A percentile compares a stretch with the other conserved stretches of the same genome.
Conservation (phyloP, 2,797 vertebrate species). For the Myotis findleyi region DNA sequence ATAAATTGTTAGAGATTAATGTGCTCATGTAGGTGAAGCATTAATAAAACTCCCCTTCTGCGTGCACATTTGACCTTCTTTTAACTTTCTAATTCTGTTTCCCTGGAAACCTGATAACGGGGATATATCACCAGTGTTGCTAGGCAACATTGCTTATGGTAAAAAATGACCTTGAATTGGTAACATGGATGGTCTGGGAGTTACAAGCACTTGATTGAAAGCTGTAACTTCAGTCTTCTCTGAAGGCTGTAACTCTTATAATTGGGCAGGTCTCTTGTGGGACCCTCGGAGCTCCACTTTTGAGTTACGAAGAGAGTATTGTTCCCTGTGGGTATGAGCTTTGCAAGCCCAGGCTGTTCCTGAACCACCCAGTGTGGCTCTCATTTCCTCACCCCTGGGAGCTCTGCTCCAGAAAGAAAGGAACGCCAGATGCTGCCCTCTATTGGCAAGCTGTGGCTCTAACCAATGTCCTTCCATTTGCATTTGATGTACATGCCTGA, state of each 20-base stretch:
- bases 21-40: background rate
- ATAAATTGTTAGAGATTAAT: background rate
- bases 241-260: background rate
- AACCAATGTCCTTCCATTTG: background rate
- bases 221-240: background rate
- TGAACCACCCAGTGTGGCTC: background rate
- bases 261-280: background rate
- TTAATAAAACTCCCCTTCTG: background rate
- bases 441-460: background rate
- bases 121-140: background rate
- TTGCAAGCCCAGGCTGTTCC: background rate
- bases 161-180: background rate
- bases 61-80: background rate
- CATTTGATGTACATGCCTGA: background rate
- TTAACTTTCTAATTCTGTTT: conserved; percentile 27
- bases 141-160: background rate
- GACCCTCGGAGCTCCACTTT: background rate
- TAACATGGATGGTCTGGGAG: background rate
- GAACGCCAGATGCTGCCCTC: background rate
- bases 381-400: background rate
- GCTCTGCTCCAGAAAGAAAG: too few relatives aligned
- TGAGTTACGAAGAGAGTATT: background rate
- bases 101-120: background rate
- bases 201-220: background rate
- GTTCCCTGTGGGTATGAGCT: background rate